Percentiles rank a stretch among this genome's conserved stretches.
Conservation (phyloP, 2,797 vertebrate species). For the Jordanella pulchra region DNA sequence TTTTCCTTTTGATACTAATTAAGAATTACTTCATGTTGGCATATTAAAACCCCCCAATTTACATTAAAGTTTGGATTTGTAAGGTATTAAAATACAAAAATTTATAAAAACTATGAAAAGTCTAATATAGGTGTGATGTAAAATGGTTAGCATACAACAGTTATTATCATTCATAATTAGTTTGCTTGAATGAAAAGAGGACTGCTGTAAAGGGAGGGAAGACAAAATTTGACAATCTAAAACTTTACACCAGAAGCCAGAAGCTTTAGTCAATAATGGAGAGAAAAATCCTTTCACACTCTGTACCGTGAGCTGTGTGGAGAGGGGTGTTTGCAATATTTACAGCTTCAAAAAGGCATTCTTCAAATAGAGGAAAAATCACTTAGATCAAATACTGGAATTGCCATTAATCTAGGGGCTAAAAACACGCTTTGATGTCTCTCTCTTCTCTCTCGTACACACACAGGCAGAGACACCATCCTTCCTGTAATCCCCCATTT, state of each 20-base stretch:
- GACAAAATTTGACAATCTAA: slow-evolving; percentile 27
- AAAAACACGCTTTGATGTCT: slow-evolving; percentile 71
- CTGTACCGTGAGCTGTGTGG: slow-evolving; percentile 25
- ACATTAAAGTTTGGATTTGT: too few species aligned
- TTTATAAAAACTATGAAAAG: too few species aligned
- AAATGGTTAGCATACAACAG: not conserved
- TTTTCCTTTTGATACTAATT: too few species aligned
- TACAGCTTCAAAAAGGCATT: slow-evolving; percentile 72
- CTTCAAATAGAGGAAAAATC: slow-evolving; percentile 50
- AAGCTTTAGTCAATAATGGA: slow-evolving; percentile 44
- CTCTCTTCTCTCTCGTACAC: slow-evolving; percentile 19
- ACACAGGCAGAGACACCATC: slow-evolving; percentile 49
- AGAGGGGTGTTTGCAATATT: slow-evolving; percentile 56
- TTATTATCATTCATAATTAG: not conserved
- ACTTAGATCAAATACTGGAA: slow-evolving; percentile 64
- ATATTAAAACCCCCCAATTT: too few species aligned
- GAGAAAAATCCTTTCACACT: slow-evolving; percentile 44
- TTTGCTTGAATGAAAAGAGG: not conserved
- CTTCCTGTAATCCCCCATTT: slow-evolving; percentile 79
- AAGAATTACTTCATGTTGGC: too few species aligned
- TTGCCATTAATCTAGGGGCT: slow-evolving; percentile 67
- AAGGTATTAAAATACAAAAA: too few species aligned
- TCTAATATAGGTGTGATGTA: not conserved
- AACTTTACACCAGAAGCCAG: slow-evolving; percentile 28
- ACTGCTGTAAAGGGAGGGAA: not conserved